Evolutionary conservation across 2,888 invertebrate species (phyloP), one percentile per base, ranked within the genome.

Genomic region (Merodon equestris): DNA sequence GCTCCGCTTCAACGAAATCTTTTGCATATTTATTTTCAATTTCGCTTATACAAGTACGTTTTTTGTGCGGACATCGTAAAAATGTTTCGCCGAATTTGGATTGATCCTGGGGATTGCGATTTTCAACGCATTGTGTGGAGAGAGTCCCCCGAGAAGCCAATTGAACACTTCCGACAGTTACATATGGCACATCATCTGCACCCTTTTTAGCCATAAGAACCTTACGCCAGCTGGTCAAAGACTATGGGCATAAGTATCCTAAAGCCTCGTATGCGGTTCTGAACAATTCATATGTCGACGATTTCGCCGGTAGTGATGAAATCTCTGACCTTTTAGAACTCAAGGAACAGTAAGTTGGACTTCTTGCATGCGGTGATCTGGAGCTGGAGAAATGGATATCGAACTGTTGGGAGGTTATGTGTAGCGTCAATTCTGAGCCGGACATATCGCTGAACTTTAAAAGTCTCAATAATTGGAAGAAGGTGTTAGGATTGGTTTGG

Each of bases 1-100:
- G 66, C 67, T 34, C 61, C 67, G 42, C 13, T 34, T 54, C 67
- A 48, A 15, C 44, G 67, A 0, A 61, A 76, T 58, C 34, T 81
- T 10, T 53, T 82, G 27, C 60, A 53, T 9, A 76, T 81, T n/a
- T 81, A 56, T 9, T 19, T 76, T 10, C 50, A 61, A 15, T 82
- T 82, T 66, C 72, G 79, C 1, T 15, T 60, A 9, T 54, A 66
- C 53, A 10, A 50, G 12, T 79, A 58, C n/a, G 70, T 73, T 2
- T 38, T 47, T 47, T 18, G 44, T 45, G 58, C 47, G 4, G 58
- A 58, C n/a, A 66, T 81, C 7, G 44, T 47, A 15, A 70, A 67
- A 45, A 79, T 81, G 73, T 81, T 76, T 47, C 70, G 76, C 1
- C 81, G 81, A 44, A 82, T 82, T 17, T 74, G 72, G 79, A 54